Conservation (phyloP, 1,140 invertebrate species). For the Tribolium castaneum region DNA sequence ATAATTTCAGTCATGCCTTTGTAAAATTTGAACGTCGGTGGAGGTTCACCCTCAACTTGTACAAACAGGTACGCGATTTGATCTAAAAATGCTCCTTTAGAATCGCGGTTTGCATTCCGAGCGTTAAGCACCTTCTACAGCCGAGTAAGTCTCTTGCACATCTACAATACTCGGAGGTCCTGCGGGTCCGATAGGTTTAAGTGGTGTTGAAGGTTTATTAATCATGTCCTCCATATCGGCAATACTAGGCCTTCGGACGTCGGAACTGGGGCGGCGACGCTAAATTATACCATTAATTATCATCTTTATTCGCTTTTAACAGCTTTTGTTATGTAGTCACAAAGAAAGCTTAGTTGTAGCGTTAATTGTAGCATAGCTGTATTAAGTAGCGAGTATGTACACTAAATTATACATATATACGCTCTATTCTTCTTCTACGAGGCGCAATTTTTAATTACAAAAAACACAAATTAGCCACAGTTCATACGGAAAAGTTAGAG, state of each 20-base stretch:
- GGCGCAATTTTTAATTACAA: slow-evolving; percentile 26
- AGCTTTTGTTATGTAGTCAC: not conserved
- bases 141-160: slow-evolving; percentile 89
- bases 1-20: slow-evolving; percentile 92
- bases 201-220: slow-evolving; percentile 90
- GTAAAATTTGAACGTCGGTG: slow-evolving; percentile 95
- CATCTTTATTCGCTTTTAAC: not conserved
- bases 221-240: slow-evolving; percentile 90
- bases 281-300: slow-evolving; percentile 62
- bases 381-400: slow-evolving; percentile 50
- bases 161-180: slow-evolving; percentile 90
- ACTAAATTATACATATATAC: slow-evolving; percentile 46
- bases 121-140: slow-evolving; percentile 82
- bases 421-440: slow-evolving; percentile 28
- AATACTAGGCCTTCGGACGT: slow-evolving; percentile 86
- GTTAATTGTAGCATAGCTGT: slow-evolving; percentile 37
- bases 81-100: slow-evolving; percentile 69
- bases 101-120: slow-evolving; percentile 3
- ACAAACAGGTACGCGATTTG: slow-evolving; percentile 90
- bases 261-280: slow-evolving; percentile 86
- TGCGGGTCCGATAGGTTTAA: slow-evolving; percentile 79
- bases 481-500: slow-evolving; percentile 21
- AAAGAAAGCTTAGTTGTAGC: slow-evolving; percentile 28
- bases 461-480: slow-evolving; percentile 26
- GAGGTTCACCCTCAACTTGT: slow-evolving; percentile 90